Conservation (phyloP, 2,797 vertebrate species). For the Muscicapa comitata region DNA sequence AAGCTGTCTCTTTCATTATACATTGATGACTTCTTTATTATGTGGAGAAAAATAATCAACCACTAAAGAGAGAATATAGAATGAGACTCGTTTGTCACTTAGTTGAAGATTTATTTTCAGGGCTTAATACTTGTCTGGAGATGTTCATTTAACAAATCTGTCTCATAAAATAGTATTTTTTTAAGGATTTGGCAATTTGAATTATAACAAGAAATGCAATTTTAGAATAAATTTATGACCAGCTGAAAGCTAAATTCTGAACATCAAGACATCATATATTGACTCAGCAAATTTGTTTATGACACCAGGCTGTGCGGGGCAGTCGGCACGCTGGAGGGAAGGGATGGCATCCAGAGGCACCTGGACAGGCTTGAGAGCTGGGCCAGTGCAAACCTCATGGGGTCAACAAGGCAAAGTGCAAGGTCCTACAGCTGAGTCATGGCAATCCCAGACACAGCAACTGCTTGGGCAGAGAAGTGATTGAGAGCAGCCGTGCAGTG, state of each 20-base stretch:
- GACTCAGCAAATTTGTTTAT: not conserved
- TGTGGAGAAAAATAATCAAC: constrained; percentile 36
- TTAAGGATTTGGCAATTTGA: not conserved
- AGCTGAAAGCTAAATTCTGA: not conserved
- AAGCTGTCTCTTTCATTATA: constrained; percentile 23
- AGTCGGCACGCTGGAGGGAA: no score
- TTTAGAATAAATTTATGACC: not conserved
- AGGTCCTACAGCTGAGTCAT: not conserved
- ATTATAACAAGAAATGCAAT: not conserved
- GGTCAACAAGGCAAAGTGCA: no score
- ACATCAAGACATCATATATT: not conserved
- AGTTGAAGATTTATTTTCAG: constrained; percentile 9
- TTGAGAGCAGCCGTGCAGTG: rapidly evolving
- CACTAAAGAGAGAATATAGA: not conserved
- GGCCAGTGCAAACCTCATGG: no score
- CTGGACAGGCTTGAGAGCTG: no score
- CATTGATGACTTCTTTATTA: constrained; percentile 26
- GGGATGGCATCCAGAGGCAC: no score
- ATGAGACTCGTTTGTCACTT: not conserved
- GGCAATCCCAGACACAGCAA: not conserved
- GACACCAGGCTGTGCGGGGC: not conserved
- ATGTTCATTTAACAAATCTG: constrained; percentile 4
- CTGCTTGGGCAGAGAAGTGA: not conserved
- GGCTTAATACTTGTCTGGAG: not conserved
- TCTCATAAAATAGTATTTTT: not conserved